Evolutionary conservation across 92 coral and sea anemone genomes (phyloP).

Genomic region (Galaxea fascicularis): DNA sequence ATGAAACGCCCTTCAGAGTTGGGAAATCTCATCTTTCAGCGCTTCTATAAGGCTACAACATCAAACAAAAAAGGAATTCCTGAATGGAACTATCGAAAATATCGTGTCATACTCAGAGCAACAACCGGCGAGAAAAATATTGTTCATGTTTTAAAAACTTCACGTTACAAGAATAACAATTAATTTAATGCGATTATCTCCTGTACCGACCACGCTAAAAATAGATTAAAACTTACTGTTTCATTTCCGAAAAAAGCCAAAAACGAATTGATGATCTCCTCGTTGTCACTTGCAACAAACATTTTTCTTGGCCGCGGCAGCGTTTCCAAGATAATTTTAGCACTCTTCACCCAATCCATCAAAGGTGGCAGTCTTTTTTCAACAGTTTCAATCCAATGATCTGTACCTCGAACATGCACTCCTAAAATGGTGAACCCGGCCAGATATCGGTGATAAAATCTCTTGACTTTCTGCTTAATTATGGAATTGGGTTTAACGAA

Average conservation of each 20-base stretch:
- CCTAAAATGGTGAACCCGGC: conserved; percentile 64
- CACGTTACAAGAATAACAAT: too few relatives aligned
- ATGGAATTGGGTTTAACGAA: conserved; percentile 45
- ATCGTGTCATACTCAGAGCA: too few relatives aligned
- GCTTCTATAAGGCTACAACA: too few relatives aligned
- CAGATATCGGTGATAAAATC: conserved; percentile 44
- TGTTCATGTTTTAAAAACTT: too few relatives aligned
- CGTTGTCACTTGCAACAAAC: neutral
- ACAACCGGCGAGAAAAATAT: too few relatives aligned
- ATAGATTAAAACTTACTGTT: too few relatives aligned
- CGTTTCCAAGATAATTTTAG: neutral
- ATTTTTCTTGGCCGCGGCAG: neutral
- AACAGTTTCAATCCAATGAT: conserved; percentile 61
- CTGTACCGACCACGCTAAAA: too few relatives aligned
- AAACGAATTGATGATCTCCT: neutral
- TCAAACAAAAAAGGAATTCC: too few relatives aligned
- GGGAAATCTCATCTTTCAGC: too few relatives aligned
- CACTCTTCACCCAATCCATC: neutral
- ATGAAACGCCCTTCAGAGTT: too few relatives aligned
- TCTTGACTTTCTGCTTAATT: conserved; percentile 41
- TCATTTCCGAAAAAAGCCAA: neutral
- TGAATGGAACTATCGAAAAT: too few relatives aligned
- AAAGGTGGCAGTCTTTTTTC: conserved; percentile 57
- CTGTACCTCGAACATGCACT: conserved; percentile 59
- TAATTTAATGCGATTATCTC: too few relatives aligned